Percentiles rank a stretch among this genome's conserved stretches.
Evolutionary conservation across 2,888 invertebrate species (phyloP).

Genomic region (Caenorhabditis becei): DNA sequence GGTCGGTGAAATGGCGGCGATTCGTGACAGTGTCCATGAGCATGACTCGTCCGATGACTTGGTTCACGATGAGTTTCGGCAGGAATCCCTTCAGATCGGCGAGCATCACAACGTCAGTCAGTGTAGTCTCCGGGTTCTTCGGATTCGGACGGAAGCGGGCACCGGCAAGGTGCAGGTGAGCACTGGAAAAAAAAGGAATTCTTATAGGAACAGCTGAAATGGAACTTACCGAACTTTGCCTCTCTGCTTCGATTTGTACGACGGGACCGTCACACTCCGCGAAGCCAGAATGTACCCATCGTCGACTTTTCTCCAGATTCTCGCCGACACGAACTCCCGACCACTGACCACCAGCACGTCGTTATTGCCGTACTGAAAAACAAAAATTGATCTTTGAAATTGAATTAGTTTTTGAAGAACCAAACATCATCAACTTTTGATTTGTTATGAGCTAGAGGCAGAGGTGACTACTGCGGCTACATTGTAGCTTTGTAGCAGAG

Average conservation of each 20-base stretch:
- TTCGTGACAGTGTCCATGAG: slow-evolving; percentile 73
- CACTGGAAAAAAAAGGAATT: slow-evolving; percentile 52
- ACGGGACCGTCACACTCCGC: slow-evolving; percentile 68
- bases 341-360: slow-evolving; percentile 73
- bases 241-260: slow-evolving; percentile 58
- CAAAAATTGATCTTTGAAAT: neutral
- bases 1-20: slow-evolving; percentile 66
- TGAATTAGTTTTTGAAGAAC: neutral
- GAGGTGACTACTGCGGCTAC: neutral
- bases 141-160: slow-evolving; percentile 72
- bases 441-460: no score
- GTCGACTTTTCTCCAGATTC: slow-evolving; percentile 67
- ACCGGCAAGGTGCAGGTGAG: slow-evolving; percentile 69
- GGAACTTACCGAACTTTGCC: slow-evolving; percentile 67
- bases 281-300: slow-evolving; percentile 70
- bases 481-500: no score
- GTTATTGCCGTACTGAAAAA: slow-evolving; percentile 75
- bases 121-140: slow-evolving; percentile 58
- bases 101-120: slow-evolving; percentile 74
- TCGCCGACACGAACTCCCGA: slow-evolving; percentile 73
- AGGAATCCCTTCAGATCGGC: slow-evolving; percentile 74
- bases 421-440: neutral
- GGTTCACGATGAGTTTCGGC: slow-evolving; percentile 71
- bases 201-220: neutral
- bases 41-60: slow-evolving; percentile 73